Conservation (phyloP, 2,797 vertebrate species). For the Orientallactaga sibirica region DNA sequence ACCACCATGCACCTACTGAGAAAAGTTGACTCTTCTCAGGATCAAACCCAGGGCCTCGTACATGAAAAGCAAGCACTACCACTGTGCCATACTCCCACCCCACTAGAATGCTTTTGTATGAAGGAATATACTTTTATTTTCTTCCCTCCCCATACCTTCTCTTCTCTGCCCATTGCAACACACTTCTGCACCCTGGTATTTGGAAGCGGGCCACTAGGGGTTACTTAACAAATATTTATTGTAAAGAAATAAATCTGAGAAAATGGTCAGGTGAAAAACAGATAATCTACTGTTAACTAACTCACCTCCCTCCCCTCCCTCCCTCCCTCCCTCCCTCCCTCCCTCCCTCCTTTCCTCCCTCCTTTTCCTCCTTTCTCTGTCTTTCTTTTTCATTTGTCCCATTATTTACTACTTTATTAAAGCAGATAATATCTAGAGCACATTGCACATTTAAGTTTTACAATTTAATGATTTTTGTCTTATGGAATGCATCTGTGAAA, state of each 20-base stretch:
- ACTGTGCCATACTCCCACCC: not conserved
- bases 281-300: too few species aligned
- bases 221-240: not conserved
- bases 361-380: too few species aligned
- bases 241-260: not conserved
- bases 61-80: not conserved
- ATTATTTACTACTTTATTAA: not conserved
- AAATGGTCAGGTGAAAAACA: not conserved
- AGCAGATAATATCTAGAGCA: not conserved
- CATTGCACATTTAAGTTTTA: not conserved
- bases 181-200: not conserved
- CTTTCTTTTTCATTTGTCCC: not conserved
- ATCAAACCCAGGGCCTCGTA: not conserved
- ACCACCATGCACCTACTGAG: not conserved
- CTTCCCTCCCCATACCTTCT: not conserved
- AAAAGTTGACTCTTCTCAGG: not conserved
- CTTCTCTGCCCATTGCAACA: not conserved
- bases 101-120: not conserved
- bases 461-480: not conserved
- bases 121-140: not conserved
- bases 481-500: not conserved
- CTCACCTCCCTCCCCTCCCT: rapidly evolving
- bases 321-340: rapidly evolving
- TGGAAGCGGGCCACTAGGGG: not conserved
- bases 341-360: too few species aligned